phyloP scores from a whole-genome alignment of 2,113 vertebrate genomes.

The Lepisosteus oculatus region DNA sequence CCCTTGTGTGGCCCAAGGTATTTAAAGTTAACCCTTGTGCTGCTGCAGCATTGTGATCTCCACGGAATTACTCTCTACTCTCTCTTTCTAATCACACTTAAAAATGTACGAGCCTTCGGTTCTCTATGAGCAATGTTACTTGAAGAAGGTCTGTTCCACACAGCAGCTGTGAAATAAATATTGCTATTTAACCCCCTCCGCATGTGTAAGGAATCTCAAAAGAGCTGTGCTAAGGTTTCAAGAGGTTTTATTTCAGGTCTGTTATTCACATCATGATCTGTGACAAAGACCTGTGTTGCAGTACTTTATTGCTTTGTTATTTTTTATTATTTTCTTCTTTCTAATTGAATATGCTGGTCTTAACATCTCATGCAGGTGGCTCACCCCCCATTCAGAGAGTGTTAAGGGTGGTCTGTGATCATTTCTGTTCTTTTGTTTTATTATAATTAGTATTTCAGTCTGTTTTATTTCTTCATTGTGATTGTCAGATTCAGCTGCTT shows the following conservation, averaged over 20 bases:
- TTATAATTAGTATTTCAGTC: neutral
- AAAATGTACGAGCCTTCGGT: neutral
- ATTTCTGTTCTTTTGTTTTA: neutral
- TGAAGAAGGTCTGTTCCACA: neutral
- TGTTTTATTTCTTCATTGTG: constrained; percentile 3
- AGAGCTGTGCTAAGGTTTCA: neutral
- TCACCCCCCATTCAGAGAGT: no score
- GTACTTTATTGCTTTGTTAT: neutral
- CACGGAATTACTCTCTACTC: neutral
- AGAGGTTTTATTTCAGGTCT: neutral
- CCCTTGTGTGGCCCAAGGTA: no score
- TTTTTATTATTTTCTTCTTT: no score
- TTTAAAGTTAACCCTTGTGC: neutral
- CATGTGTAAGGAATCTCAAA: constrained; percentile 8
- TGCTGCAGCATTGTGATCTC: neutral
- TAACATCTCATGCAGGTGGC: no score
- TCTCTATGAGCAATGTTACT: constrained; percentile 12
- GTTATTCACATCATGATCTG: neutral
- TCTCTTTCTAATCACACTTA: constrained; percentile 1
- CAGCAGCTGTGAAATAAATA: neutral
- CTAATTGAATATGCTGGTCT: no score
- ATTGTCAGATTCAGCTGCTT: neutral
- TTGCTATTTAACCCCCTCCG: constrained; percentile 3
- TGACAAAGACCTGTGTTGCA: neutral
- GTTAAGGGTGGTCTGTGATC: neutral